Conservation (phyloP, 2,113 vertebrate species). For the Cephalopholis sonnerati region DNA sequence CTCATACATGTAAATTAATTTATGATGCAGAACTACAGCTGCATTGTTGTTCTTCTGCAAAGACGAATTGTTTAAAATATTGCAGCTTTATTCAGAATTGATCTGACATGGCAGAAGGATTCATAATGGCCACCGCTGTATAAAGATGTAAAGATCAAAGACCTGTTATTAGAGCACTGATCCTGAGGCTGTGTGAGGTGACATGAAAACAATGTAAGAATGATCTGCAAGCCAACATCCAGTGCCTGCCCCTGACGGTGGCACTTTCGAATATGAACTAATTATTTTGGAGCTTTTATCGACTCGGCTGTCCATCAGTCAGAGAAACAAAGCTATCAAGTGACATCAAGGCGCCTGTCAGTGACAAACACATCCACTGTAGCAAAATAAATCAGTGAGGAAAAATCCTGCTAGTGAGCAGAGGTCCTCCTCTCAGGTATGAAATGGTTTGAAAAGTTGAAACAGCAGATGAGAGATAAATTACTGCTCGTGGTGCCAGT, state of each 20-base stretch:
- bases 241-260: neutral
- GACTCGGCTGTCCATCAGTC: neutral
- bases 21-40: neutral
- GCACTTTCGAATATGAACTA: neutral
- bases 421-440: neutral
- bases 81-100: neutral
- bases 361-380: neutral
- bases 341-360: too few relatives aligned
- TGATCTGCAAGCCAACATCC: neutral
- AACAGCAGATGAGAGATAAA: neutral
- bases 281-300: constrained; percentile 11
- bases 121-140: neutral
- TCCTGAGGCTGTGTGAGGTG: neutral
- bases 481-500: neutral
- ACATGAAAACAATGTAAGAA: neutral
- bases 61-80: neutral
- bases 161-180: neutral
- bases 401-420: neutral
- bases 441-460: neutral
- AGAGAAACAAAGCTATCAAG: neutral
- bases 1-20: neutral
- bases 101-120: neutral
- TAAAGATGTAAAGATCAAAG: neutral
- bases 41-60: neutral
- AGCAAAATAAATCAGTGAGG: neutral